phyloP scores from a whole-genome alignment of 2,888 invertebrate genomes.

The Encarsia formosa region DNA sequence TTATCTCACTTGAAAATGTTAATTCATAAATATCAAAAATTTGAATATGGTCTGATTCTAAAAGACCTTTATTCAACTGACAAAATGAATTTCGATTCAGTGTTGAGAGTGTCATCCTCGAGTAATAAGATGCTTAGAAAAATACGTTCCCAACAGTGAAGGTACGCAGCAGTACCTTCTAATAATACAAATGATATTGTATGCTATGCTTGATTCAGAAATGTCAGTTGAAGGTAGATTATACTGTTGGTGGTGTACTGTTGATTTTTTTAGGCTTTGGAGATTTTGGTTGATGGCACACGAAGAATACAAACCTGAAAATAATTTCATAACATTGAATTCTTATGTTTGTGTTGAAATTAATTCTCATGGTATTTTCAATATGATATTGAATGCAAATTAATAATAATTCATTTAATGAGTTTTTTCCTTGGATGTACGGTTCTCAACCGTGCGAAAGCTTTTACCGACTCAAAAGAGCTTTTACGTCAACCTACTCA shows the following conservation, averaged over 20 bases:
- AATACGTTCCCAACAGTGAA: background rate
- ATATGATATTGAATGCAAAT: background rate
- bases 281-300: background rate
- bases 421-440: background rate
- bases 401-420: background rate
- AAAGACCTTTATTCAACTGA: background rate
- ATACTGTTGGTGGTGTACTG: background rate
- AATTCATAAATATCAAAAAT: background rate
- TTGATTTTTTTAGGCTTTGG: background rate
- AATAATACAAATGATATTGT: background rate
- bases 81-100: background rate
- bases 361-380: background rate
- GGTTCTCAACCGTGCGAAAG: background rate
- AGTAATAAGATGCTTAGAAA: background rate
- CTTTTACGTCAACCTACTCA: background rate
- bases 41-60: background rate
- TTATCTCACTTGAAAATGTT: background rate
- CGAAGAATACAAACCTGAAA: background rate
- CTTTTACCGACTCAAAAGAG: background rate
- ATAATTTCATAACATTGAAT: background rate
- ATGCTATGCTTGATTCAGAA: background rate
- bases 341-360: background rate
- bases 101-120: background rate
- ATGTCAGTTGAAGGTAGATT: background rate
- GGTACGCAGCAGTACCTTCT: background rate